Base-by-base conservation (phyloP, 92 coral and sea anemone genomes). In the Paragorgia papillata region DNA sequence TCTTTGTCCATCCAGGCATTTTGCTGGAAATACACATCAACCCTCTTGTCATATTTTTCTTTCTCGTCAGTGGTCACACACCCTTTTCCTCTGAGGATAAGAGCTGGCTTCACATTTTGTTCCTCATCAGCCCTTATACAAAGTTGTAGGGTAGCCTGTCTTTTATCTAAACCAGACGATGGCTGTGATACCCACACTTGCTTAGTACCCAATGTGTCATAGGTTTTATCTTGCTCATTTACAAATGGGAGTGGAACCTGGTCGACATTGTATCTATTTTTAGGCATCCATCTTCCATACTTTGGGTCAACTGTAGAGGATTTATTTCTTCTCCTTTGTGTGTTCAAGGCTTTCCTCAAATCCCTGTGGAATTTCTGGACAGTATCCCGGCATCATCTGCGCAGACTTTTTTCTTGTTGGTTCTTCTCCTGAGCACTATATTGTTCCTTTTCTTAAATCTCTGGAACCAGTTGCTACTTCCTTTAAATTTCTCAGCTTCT, bases 151-250 rank as follows among this genome's bases (percentile, higher is more conserved):
- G 88, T 79, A n/a, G 88, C 87, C 46, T 86, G 90, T 64, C 85
- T 70, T 17, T 87, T 87, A 56, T 80, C 84, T 8, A 80, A 40
- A 7, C 84, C 84, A 55, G 78, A 54, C 55, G 84, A 68, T 21
- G 84, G 84, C 67, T 80, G 84, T 35, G 79, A 80, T 3, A 89
- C 88, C 88, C 86, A 86, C 88, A 86, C 88, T 54, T 89, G 88
- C 76, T 86, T 83, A 28, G 15, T 60, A 9, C 88, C 90, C 29
- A 26, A 13, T 49, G 40, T 71, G 17, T 80, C 84, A 37, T 83
- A 89, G 29, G 90, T 89, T 79, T 28, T 89, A 0, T 56, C 90
- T 55, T 75, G 90, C 33, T 79, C 90, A 3, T 66, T 49, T 1
- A 86, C 87, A 82, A 86, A 82, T 21, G 85, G 77, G 12, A 86